phyloP scores from a whole-genome alignment of 1,140 invertebrate species.

The Bombus waltoni region DNA sequence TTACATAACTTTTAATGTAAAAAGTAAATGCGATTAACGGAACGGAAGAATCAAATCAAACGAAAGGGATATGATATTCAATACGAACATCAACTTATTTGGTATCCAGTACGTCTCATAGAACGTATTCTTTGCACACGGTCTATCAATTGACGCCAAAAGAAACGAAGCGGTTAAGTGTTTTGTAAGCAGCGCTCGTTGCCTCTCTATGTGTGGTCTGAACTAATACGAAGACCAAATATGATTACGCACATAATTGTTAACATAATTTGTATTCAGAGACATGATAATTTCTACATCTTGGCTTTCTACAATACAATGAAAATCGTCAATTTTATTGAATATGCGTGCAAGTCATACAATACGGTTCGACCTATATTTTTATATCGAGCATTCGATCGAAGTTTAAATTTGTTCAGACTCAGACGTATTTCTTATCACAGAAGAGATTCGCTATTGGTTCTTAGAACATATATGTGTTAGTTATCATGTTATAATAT shows the following conservation, averaged over 20 bases:
- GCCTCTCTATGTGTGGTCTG: neutral
- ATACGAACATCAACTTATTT: conserved; percentile 3
- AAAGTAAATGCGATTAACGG: neutral
- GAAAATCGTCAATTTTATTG: conserved; percentile 4
- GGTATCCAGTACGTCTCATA: neutral
- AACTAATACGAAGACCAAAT: conserved; percentile 9
- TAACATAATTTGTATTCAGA: conserved; percentile 9
- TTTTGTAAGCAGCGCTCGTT: conserved; percentile 36
- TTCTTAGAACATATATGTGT: neutral
- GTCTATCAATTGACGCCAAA: conserved; percentile 13
- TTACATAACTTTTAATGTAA: neutral
- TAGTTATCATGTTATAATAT: conserved; percentile 34
- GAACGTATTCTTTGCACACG: neutral
- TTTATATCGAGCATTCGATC: conserved; percentile 11
- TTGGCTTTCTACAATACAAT: neutral
- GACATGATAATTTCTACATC: neutral
- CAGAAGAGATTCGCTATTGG: neutral
- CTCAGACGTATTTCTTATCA: conserved; percentile 28
- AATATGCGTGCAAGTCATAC: neutral
- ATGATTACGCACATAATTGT: conserved; percentile 18
- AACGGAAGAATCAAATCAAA: neutral
- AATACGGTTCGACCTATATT: conserved; percentile 23
- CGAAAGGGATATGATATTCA: neutral
- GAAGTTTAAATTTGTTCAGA: conserved; percentile 31
- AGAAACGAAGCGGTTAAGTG: neutral